These are phyloP conservation scores for Micromys minutus DNA, from an alignment of 2,113 vertebrate species.

Conservation along the genomic window DNA sequence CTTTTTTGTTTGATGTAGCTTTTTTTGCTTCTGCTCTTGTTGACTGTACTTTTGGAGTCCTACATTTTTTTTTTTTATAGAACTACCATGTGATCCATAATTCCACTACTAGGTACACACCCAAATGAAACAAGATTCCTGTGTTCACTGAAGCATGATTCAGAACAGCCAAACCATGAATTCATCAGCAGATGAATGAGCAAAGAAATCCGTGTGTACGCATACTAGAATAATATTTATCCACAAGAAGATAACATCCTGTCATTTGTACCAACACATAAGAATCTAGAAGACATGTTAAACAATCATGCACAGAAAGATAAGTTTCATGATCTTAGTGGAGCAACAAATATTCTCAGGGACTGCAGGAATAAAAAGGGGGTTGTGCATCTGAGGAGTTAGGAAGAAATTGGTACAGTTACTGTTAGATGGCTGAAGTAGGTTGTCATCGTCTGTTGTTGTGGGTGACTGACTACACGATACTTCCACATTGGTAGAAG, in stretches of 20 bases:
- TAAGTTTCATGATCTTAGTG: not conserved
- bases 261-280: not conserved
- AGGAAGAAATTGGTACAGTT: not conserved
- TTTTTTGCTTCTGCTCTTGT: not conserved
- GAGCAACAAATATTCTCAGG: not conserved
- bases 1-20: not conserved
- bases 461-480: too few relatives aligned
- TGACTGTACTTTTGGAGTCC: not conserved
- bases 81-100: not conserved
- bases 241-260: not conserved
- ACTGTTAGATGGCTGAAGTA: not conserved
- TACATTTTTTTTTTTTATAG: not conserved
- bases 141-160: not conserved
- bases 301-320: not conserved
- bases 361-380: not conserved
- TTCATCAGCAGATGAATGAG: not conserved
- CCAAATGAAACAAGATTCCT: not conserved
- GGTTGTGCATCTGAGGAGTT: accelerated
- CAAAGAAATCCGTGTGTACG: not conserved
- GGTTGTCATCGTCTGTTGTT: not conserved
- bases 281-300: not conserved
- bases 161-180: not conserved
- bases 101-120: not conserved
- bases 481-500: not conserved
- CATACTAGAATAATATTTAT: not conserved